Evolutionary conservation across 2,113 vertebrate species (phyloP), one percentile per base, ranked within the genome.

Genomic region (Hystrix brachyura): DNA sequence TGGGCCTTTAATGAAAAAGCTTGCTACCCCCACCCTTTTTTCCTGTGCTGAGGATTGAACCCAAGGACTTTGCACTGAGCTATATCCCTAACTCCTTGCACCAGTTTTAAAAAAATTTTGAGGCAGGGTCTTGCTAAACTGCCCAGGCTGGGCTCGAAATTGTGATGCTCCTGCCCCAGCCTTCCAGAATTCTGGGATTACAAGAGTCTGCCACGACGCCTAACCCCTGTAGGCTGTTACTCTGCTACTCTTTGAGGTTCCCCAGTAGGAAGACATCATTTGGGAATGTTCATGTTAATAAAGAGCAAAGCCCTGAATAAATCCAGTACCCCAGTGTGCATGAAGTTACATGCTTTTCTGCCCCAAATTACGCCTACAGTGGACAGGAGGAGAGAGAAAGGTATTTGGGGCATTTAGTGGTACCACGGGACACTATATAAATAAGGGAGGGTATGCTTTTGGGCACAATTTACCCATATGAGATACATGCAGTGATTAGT

Each of bases 221-320:
- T 29, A 14, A 27, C 29, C 19, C 8, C 38, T 79, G 46, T 90
- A 69, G 34, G 27, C 27, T 90, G 21, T 79, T 19, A 65, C 19
- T 78, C n/a, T 89, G 14, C 29, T 51, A 74, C 23, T 84, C 25
- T n/a, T 97, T 92, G 57, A 92, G 90, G 62, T 83, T 78, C 27
- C 32, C 9, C n/a, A 43, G 48, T 92, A 71, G 46, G 65, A 76
- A 92, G 62, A 34, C 32, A 69, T 81, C 46, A 62, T 84, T 80
- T 69, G 69, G 4, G 10, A 48, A 78, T 90, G 29, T 87, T 89
- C 13, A 15, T 67, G 25, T 19, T 32, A 48, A 14, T 94, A 55
- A 87, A 91, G 14, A 51, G 18, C 46, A 86, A 92, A 86, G 23
- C 32, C 48, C 19, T 57, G 13, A 18, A 13, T 21, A 87, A 65